Percentiles rank a stretch among this genome's conserved stretches.
phyloP scores from a whole-genome alignment of 2,113 vertebrate species.

The Balaenoptera acutorostrata region DNA sequence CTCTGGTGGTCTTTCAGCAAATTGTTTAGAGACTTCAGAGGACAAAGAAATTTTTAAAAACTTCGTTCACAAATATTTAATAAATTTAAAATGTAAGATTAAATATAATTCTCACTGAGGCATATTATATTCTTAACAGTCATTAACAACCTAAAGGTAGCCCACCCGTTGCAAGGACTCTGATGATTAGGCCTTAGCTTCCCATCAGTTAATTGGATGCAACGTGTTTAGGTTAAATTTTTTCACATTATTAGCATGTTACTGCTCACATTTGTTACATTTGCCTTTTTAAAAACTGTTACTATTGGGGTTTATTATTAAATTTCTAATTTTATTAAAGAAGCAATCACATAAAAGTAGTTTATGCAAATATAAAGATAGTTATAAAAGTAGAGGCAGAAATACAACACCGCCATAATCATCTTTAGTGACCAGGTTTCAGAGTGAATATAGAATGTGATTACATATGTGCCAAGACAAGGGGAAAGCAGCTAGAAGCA shows the following conservation, averaged over 20 bases:
- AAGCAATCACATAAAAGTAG: not conserved
- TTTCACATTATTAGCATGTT: not conserved
- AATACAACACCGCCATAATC: not conserved
- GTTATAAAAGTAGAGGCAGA: not conserved
- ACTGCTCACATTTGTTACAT: not conserved
- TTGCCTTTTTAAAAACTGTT: not conserved
- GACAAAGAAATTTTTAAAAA: not conserved
- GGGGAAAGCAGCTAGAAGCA: not conserved
- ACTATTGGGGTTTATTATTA: not conserved
- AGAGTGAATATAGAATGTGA: not conserved
- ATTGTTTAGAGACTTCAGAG: not conserved
- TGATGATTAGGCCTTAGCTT: not conserved
- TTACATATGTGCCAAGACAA: not conserved
- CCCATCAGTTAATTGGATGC: not conserved
- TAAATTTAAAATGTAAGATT: not conserved
- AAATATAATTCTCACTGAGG: not conserved
- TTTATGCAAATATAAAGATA: not conserved
- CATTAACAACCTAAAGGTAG: not conserved
- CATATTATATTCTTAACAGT: not conserved
- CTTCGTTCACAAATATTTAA: not conserved
- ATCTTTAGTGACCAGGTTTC: not conserved
- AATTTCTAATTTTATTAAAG: slow-evolving; percentile 16
- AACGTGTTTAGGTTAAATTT: not conserved
- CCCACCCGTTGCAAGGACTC: not conserved
- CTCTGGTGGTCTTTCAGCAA: not conserved